A percentile compares a stretch with the other conserved stretches of the same genome.
These are phyloP conservation scores for Zosterops japonicus DNA, from an alignment of 2,113 vertebrate species.

Conservation along the genomic window DNA sequence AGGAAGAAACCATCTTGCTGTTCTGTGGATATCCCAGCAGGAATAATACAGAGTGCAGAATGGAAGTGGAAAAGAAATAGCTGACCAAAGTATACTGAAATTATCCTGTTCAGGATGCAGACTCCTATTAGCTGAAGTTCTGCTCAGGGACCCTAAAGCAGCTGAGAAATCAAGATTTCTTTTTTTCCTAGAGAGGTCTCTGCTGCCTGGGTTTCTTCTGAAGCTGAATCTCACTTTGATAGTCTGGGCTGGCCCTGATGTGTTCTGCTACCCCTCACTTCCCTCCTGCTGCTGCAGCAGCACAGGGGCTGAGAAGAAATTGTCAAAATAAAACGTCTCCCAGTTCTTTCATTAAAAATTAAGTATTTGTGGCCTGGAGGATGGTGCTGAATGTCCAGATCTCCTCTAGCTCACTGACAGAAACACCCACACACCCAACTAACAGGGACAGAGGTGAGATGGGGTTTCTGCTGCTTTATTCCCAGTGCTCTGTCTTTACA, in stretches of 20 bases:
- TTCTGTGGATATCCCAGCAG: neutral
- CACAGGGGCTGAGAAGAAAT: neutral
- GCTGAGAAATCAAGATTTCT: neutral
- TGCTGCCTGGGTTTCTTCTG: neutral
- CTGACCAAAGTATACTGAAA: neutral
- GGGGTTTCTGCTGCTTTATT: neutral
- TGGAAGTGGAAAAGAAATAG: neutral
- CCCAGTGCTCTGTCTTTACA: neutral
- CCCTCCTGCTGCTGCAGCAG: neutral
- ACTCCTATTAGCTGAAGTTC: neutral
- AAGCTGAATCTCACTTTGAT: neutral
- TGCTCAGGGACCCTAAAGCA: neutral
- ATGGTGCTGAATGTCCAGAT: neutral
- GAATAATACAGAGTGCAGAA: neutral
- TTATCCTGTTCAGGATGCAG: neutral
- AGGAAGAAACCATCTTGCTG: neutral
- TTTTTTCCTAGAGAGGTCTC: neutral
- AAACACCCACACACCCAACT: neutral
- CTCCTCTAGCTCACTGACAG: neutral
- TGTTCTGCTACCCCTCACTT: neutral
- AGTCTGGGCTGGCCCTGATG: neutral
- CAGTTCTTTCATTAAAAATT: constrained; percentile 18
- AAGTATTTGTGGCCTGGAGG: neutral
- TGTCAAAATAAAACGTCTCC: neutral
- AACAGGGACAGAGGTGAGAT: neutral